phyloP scores from a whole-genome alignment of 2,797 vertebrate genomes.

The Thalassophryne amazonica region DNA sequence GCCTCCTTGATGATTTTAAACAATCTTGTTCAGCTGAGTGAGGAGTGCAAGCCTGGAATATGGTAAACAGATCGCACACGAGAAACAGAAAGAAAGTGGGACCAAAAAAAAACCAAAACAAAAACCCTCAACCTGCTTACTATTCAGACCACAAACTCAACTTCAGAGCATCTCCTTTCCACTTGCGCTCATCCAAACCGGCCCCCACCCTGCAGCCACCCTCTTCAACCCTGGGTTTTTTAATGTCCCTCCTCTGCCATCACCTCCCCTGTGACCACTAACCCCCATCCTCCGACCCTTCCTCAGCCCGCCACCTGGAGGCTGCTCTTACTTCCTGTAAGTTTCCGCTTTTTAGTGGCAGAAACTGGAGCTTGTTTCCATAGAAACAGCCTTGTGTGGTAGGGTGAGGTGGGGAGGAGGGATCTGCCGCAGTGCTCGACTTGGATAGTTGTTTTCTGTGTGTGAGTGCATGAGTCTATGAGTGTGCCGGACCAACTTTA shows the following conservation, averaged over 20 bases:
- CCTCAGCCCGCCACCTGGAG: slow-evolving; percentile 55
- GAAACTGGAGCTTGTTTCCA: slow-evolving; percentile 81
- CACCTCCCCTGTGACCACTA: slow-evolving; percentile 3
- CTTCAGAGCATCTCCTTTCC: background rate
- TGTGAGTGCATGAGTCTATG: slow-evolving; percentile 19
- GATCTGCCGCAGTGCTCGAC: slow-evolving; percentile 79
- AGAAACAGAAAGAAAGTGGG: background rate
- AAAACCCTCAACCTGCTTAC: slow-evolving; percentile 10
- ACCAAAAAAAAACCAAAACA: no score
- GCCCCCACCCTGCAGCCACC: slow-evolving; percentile 8
- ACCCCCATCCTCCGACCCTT: slow-evolving; percentile 15
- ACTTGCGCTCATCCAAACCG: background rate
- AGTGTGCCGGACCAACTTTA: no score
- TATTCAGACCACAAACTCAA: slow-evolving; percentile 5
- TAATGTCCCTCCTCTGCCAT: background rate
- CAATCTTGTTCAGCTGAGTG: slow-evolving; percentile 31
- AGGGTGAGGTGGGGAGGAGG: slow-evolving; percentile 18
- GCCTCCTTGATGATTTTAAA: slow-evolving; percentile 32
- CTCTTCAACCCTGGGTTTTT: slow-evolving; percentile 20
- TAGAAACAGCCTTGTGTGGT: slow-evolving; percentile 77
- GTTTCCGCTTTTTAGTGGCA: slow-evolving; percentile 76
- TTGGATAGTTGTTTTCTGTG: slow-evolving; percentile 58
- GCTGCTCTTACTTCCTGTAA: slow-evolving; percentile 75
- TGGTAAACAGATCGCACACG: background rate
- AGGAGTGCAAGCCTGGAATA: background rate